A percentile compares a stretch with the other conserved stretches of the same genome.
Conservation (phyloP, 2,113 vertebrate species). For the Centrocercus urophasianus region DNA sequence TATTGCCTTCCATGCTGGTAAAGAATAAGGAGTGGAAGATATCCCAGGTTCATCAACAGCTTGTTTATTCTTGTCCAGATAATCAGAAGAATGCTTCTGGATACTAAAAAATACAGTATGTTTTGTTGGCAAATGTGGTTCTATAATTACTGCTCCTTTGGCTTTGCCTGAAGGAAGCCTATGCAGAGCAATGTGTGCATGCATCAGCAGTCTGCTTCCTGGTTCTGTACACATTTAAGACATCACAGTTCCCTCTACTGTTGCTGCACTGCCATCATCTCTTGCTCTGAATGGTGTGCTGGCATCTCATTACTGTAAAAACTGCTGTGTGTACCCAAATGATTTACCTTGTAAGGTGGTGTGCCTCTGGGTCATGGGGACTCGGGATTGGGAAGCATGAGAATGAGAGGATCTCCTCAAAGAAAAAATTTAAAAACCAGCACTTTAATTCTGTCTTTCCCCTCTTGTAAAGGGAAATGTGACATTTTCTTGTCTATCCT, state of each 20-base stretch:
- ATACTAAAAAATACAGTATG: background rate
- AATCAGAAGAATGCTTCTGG: background rate
- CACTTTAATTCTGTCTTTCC: background rate
- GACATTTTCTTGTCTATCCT: background rate
- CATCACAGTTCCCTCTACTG: background rate
- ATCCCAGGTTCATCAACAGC: background rate
- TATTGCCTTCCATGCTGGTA: background rate
- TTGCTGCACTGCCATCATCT: background rate
- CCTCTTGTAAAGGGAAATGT: background rate
- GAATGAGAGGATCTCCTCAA: background rate
- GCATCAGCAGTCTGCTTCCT: background rate
- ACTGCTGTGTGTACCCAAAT: background rate
- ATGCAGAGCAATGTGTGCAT: background rate
- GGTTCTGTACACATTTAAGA: background rate
- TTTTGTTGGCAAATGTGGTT: background rate
- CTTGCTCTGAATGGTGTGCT: background rate
- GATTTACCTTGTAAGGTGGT: fast-evolving
- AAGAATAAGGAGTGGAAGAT: background rate
- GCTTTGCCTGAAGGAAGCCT: background rate
- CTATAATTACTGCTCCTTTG: fast-evolving
- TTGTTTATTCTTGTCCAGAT: background rate
- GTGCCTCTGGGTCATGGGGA: background rate
- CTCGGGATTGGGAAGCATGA: background rate
- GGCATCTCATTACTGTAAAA: background rate
- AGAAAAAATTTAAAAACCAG: background rate